Percentiles rank a stretch among this genome's conserved stretches.
phyloP scores from a whole-genome alignment of 2,113 vertebrate species.

The Hyperopisus bebe region DNA sequence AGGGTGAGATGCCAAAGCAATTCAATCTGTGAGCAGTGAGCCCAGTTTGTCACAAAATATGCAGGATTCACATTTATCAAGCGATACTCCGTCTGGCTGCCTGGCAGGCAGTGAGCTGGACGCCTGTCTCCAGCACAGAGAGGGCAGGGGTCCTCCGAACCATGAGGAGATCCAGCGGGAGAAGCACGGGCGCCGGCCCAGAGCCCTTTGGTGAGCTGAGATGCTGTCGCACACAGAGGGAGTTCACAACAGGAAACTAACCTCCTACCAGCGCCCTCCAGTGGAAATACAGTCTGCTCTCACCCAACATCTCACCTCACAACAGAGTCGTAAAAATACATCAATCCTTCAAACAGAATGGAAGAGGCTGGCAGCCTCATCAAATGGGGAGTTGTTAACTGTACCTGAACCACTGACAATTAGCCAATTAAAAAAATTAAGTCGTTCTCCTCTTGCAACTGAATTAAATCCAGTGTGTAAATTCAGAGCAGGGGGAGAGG shows the following conservation, averaged over 20 bases:
- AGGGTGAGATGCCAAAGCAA: constrained; percentile 41
- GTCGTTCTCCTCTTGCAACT: not conserved
- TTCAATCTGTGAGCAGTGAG: constrained; percentile 57
- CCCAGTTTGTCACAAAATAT: constrained; percentile 52
- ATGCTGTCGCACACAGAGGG: not conserved
- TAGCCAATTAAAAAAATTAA: not conserved
- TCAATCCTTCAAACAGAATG: not conserved
- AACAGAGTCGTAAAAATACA: not conserved
- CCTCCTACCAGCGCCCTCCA: not conserved
- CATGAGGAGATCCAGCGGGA: constrained; percentile 40
- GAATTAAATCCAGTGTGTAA: not conserved
- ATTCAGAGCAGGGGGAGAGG: not conserved
- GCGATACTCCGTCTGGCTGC: constrained; percentile 13
- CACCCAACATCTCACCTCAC: not conserved
- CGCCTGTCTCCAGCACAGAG: not conserved
- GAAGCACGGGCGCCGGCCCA: not conserved
- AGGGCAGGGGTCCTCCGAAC: not conserved
- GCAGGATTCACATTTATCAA: constrained; percentile 49
- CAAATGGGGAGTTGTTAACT: not conserved
- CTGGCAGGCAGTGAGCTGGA: not conserved
- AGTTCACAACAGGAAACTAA: not conserved
- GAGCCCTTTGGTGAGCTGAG: not conserved
- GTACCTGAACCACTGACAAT: not conserved
- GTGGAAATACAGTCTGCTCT: not conserved
- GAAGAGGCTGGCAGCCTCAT: not conserved